Evolutionary conservation across 1,140 invertebrate genomes (phyloP), one percentile per base, ranked within the genome.

Genomic region (Orchestia grillus): DNA sequence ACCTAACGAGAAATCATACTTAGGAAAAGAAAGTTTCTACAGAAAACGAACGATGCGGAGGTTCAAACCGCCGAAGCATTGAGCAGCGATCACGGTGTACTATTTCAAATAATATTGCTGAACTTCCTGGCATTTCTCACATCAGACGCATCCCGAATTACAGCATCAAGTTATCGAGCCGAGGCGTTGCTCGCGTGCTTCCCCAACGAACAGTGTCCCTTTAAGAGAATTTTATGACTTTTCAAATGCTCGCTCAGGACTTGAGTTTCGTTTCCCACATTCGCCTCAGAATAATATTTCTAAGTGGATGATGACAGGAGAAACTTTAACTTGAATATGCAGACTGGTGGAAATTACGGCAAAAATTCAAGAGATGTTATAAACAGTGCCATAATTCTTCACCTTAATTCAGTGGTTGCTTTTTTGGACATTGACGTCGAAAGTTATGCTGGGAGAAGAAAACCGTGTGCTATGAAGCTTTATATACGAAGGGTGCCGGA

Each of bases 201-300:
- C 88, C 44, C 88, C 41, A 43, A 91, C 88, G 88, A 91, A 91
- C 88, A 91, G 88, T 91, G 88, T 91, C 88, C 88, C 88, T 91
- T 91, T 91, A 91, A 91, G 88, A 91, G 88, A 91, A 91, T 91
- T 91, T 91, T 91, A 91, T 91, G 88, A 91, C 88, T 91, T 91
- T 91, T 91, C 88, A 91, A 91, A 91, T 91, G 88, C 88, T 91
- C 88, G 41, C 88, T 91, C 4, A 41, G 28, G 88, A 91, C 41
- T 91, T 91, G 41, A 91, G 88, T 44, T 91, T 91, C 88, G 88
- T 91, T 91, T 91, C 88, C 44, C 88, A 44, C 88, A 44, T 91
- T 91, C 44, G 88, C 41, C 88, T 91, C 41, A 0, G 88, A 91
- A 91, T 91, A 91, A 91, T 91, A 91, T 91, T 42, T 91, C 88